Base-by-base conservation (phyloP, 2,797 vertebrate genomes). In the Parauchenoglanis ngamensis region DNA sequence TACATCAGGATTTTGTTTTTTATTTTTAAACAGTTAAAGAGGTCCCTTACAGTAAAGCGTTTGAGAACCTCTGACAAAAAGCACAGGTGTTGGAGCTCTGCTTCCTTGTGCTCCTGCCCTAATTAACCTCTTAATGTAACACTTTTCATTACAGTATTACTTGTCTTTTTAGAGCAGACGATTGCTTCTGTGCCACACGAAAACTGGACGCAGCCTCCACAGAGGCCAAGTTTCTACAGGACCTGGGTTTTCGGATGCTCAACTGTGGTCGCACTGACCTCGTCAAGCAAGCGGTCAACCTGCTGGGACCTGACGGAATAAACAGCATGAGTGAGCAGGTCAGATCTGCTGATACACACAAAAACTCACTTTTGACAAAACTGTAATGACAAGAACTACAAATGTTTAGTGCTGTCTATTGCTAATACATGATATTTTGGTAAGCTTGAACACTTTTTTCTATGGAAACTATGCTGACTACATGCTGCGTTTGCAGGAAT, bases 241-340 rank as follows among this genome's bases (percentile, higher is more conserved):
- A 99, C 92, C 93, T 99, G 90, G 98, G 98, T 44, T 99, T 99
- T 93, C 96, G 98, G 49, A 99, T 99, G 98, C 96, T 99, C 90
- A 99, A 97, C 95, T 99, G 98, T 12, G 98, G 98, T 85, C 96
- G 98, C 90, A 99, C 98, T 0, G 98, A 99, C 93, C 94, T 99
- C 89, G 98, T 99, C 90, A 98, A 98, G 90, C 98, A 99, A 93
- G 98, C 98, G 0, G 96, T 98, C 90, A 96, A 97, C 90, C 95
- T 99, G 89, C 95, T 99, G 78, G 98, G 98, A 15, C 97, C 97
- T 0, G 97, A 98, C 57, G 98, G 98, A 67, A 97, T 99, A 94
- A 99, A 99, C 96, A 98, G 97, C 95, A 97, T 96, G 96, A 99
- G 97, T 23, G 98, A 99, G 92, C 98, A 99, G 97, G 98, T 99